Conservation (phyloP, 2,888 invertebrate species). For the Lasioglossum vierecki region DNA sequence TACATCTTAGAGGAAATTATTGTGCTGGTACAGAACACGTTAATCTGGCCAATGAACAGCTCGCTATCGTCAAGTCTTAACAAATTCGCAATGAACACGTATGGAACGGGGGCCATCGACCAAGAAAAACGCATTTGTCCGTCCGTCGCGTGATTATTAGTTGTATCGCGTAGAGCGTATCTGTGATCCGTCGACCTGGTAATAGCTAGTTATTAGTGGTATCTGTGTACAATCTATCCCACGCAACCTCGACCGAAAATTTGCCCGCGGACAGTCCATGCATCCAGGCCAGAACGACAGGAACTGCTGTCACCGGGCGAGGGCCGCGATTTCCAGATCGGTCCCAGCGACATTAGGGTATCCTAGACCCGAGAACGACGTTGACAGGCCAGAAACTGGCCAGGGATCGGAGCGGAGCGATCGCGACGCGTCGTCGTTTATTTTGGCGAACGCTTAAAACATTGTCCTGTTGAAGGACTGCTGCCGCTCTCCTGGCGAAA, state of each 20-base stretch:
- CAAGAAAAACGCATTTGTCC: not conserved
- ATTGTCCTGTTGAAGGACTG: constrained; percentile 78
- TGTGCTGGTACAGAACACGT: not conserved
- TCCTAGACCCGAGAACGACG: constrained; percentile 57
- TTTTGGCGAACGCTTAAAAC: constrained; percentile 77
- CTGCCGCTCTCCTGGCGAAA: constrained; percentile 71
- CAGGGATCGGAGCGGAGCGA: constrained; percentile 42
- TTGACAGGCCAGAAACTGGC: constrained; percentile 58
- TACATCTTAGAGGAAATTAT: too few relatives aligned
- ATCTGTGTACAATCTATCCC: constrained; percentile 3
- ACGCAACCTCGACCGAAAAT: constrained; percentile 14
- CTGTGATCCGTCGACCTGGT: not conserved
- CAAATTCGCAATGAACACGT: too few relatives aligned
- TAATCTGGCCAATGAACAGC: not conserved
- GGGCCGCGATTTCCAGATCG: constrained; percentile 26
- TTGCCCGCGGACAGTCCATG: not conserved
- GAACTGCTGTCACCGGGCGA: constrained; percentile 32
- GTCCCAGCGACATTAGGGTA: constrained; percentile 44
- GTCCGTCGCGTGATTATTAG: not conserved
- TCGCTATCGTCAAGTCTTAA: not conserved
- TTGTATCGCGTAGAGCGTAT: not conserved
- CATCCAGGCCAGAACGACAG: constrained; percentile 4
- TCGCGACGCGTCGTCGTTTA: constrained; percentile 71
- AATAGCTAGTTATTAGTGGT: constrained; percentile 2
- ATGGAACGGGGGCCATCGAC: not conserved